phyloP scores from a whole-genome alignment of 2,888 invertebrate genomes.

The Pheosia tremula region DNA sequence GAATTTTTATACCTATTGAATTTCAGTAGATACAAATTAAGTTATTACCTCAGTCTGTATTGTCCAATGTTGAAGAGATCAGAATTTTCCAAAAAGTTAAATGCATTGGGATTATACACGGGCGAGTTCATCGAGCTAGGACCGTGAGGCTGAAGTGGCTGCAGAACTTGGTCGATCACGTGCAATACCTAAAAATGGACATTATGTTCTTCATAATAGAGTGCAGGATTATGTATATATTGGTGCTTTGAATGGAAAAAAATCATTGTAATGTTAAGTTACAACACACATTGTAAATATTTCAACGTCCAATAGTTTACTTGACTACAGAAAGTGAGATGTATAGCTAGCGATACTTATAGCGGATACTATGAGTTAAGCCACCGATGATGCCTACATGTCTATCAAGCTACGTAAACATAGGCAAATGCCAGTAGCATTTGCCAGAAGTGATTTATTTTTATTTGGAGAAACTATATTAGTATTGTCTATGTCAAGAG shows the following conservation, averaged over 20 bases:
- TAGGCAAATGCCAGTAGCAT: no score
- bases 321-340: background rate
- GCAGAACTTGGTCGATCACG: conserved; percentile 94
- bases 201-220: background rate
- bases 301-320: background rate
- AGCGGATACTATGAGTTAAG: no score
- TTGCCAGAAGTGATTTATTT: no score
- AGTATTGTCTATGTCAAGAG: no score
- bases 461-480: no score
- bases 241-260: no score
- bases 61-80: conserved; percentile 90
- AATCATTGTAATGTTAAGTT: background rate
- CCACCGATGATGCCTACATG: no score
- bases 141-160: conserved; percentile 88
- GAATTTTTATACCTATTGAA: no score
- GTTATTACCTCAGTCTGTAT: conserved; percentile 87
- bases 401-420: no score
- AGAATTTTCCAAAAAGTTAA: conserved; percentile 90
- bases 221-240: background rate
- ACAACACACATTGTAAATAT: background rate
- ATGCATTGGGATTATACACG: conserved; percentile 92
- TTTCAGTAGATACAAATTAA: background rate
- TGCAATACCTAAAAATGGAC: conserved; percentile 89
- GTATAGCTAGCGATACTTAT: no score
- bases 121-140: conserved; percentile 83